Percentiles rank a stretch among this genome's conserved stretches.
phyloP scores from a whole-genome alignment of 2,888 invertebrate genomes.

The Apamea epomidion region DNA sequence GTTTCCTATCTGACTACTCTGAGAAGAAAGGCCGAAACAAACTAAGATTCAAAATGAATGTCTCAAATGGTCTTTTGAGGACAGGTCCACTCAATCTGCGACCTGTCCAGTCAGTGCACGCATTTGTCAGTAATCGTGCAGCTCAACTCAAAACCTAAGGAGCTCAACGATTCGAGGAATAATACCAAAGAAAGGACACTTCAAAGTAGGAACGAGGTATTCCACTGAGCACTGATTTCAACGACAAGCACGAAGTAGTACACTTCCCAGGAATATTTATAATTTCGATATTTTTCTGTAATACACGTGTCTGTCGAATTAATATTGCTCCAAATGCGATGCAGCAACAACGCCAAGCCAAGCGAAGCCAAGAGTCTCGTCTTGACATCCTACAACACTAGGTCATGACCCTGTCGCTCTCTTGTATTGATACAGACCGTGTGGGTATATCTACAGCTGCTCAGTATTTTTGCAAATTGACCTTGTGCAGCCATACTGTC shows the following conservation, averaged over 20 bases:
- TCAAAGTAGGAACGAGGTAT: background rate
- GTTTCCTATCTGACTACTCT: background rate
- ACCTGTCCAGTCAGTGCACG: background rate
- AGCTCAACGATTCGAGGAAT: background rate
- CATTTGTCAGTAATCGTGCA: background rate
- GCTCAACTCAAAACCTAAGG: background rate
- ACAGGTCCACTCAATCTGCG: too few species aligned
- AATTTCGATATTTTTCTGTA: background rate
- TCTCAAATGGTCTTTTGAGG: background rate
- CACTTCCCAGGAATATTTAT: background rate
- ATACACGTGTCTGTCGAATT: conserved; percentile 17
- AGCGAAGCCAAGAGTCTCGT: conserved; percentile 29
- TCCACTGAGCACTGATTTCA: background rate
- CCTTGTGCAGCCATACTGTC: conserved; percentile 30
- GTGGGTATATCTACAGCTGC: conserved; percentile 27
- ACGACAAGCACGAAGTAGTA: background rate
- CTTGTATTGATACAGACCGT: conserved; percentile 31
- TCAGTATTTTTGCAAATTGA: conserved; percentile 39
- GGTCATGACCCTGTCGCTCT: conserved; percentile 50
- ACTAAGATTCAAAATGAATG: too few species aligned
- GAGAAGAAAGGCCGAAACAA: background rate
- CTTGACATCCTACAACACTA: conserved; percentile 35
- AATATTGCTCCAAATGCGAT: conserved; percentile 25
- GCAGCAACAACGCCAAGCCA: background rate
- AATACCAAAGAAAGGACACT: background rate